Conservation (phyloP, 1,140 invertebrate genomes). For the Formica selysi region DNA sequence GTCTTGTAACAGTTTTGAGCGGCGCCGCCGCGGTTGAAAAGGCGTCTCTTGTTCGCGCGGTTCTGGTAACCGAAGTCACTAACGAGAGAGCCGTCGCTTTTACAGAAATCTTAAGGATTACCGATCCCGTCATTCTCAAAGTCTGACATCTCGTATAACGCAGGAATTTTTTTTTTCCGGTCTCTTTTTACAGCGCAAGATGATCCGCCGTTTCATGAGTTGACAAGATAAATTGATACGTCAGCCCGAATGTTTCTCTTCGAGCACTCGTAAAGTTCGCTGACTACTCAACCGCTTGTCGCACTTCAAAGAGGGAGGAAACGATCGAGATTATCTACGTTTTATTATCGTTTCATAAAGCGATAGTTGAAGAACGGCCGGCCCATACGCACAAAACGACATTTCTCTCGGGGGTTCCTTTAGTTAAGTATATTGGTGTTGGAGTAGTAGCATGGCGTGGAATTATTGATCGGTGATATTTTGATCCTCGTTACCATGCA, state of each 20-base stretch:
- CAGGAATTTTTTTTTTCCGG: neutral
- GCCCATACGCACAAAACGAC: neutral
- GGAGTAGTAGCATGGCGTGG: neutral
- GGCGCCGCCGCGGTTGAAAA: conserved; percentile 49
- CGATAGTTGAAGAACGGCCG: neutral
- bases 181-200: conserved; percentile 1
- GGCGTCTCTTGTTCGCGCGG: conserved; percentile 64
- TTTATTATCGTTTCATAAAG: conserved; percentile 9
- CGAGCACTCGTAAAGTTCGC: conserved; percentile 13
- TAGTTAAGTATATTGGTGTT: conserved; percentile 27
- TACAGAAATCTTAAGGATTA: conserved; percentile 56
- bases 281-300: neutral
- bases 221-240: conserved; percentile 52
- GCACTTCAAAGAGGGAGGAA: conserved; percentile 37
- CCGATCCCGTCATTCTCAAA: conserved; percentile 34
- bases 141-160: conserved; percentile 46
- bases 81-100: conserved; percentile 51
- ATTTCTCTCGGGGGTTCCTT: conserved; percentile 19
- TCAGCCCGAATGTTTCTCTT: conserved; percentile 29
- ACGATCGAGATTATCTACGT: conserved; percentile 35
- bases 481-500: conserved; percentile 65
- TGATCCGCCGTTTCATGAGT: conserved; percentile 31
- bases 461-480: conserved; percentile 70
- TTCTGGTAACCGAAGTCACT: conserved; percentile 64
- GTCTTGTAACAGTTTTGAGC: conserved; percentile 49